These are phyloP conservation scores for Steinernema khuongi DNA, from an alignment of 1,140 invertebrate genomes.

Conservation along the genomic window DNA sequence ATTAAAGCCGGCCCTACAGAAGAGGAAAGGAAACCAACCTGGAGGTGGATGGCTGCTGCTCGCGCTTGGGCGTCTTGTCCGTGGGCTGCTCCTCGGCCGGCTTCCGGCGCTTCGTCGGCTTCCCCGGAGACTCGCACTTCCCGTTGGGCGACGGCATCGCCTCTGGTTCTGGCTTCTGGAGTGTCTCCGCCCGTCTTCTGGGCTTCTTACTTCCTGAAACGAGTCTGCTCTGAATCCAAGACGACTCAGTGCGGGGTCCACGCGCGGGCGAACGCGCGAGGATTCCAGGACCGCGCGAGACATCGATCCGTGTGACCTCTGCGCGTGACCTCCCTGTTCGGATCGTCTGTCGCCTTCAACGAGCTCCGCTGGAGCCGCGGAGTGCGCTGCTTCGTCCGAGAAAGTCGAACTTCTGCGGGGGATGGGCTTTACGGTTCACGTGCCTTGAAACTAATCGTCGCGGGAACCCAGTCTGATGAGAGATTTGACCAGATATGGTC, in stretches of 20 bases:
- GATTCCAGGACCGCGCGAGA: neutral
- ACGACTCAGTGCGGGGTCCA: too few species aligned
- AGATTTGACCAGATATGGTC: too few species aligned
- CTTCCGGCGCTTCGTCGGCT: neutral
- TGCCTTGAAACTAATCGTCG: neutral
- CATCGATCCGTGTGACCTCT: neutral
- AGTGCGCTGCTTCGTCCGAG: neutral
- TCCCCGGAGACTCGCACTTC: neutral
- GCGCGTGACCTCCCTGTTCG: neutral
- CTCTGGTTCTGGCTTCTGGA: neutral
- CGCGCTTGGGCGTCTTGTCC: neutral
- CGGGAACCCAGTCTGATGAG: neutral
- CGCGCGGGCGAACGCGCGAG: too few species aligned
- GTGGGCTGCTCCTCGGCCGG: neutral
- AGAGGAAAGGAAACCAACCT: neutral
- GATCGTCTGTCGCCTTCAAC: neutral
- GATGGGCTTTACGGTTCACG: neutral
- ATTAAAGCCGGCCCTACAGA: too few species aligned
- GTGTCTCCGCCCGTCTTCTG: neutral
- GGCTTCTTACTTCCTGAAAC: neutral
- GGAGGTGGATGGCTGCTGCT: neutral
- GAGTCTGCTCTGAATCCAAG: neutral
- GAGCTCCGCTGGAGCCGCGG: neutral
- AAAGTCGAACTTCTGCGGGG: neutral
- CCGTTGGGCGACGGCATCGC: conserved; percentile 9